Percentiles rank a stretch among this genome's conserved stretches.
Conservation (phyloP, 2,797 vertebrate species). For the Capromys pilorides region DNA sequence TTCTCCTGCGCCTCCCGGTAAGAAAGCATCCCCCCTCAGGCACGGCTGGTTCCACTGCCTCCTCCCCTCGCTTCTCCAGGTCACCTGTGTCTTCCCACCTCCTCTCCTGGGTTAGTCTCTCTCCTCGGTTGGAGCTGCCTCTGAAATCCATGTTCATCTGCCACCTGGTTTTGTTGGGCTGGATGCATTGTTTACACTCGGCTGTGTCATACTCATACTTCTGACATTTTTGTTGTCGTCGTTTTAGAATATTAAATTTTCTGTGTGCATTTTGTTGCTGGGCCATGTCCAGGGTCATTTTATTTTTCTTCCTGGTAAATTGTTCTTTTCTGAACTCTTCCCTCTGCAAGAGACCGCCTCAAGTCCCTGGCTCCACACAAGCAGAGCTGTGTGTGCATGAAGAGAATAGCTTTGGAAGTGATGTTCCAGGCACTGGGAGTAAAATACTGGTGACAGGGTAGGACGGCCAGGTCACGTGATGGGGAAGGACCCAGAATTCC, state of each 20-base stretch:
- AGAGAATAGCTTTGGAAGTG: background rate
- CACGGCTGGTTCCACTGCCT: rapidly evolving
- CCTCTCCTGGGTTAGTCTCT: rapidly evolving
- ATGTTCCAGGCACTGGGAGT: rapidly evolving
- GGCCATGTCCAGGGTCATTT: background rate
- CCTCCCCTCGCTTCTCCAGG: rapidly evolving
- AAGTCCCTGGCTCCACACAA: rapidly evolving
- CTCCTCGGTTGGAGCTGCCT: background rate
- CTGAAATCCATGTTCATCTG: background rate
- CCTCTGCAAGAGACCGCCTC: background rate
- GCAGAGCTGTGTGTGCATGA: background rate
- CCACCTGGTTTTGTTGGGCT: background rate
- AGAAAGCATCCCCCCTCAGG: too few relatives aligned
- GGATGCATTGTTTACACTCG: background rate
- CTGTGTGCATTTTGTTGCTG: too few relatives aligned
- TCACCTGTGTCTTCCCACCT: rapidly evolving
- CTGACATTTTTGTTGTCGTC: too few relatives aligned
- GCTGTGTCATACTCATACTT: rapidly evolving
- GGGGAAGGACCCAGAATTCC: rapidly evolving
- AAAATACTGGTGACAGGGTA: rapidly evolving
- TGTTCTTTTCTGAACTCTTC: background rate
- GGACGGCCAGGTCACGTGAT: background rate
- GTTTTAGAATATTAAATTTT: rapidly evolving
- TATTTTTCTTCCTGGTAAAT: background rate
- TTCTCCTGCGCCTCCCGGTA: background rate